Conservation (phyloP, 1,140 invertebrate species). For the Dendrolimus kikuchii region DNA sequence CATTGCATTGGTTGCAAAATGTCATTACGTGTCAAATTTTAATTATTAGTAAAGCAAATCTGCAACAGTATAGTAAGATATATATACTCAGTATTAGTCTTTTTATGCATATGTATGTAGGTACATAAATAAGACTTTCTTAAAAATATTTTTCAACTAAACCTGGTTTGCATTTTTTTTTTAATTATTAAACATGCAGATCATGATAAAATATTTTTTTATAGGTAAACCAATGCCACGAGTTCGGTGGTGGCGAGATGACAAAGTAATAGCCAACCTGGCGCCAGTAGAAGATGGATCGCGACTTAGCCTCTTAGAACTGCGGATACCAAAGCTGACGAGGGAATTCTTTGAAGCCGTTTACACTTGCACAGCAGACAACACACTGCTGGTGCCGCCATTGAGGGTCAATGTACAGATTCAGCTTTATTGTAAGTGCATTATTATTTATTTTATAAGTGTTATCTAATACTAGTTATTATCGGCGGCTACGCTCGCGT, state of each 20-base stretch:
- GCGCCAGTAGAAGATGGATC: constrained; percentile 50
- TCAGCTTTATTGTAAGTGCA: constrained; percentile 81
- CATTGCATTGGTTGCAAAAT: too few species aligned
- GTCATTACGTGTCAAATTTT: too few species aligned
- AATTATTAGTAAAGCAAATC: too few species aligned
- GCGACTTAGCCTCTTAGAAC: constrained; percentile 39
- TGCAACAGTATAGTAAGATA: too few species aligned
- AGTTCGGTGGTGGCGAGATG: constrained; percentile 86
- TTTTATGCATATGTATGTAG: too few species aligned
- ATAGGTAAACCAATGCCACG: constrained; percentile 83
- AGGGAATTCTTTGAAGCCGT: constrained; percentile 86
- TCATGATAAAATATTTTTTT: constrained; percentile 18
- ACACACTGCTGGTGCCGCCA: constrained; percentile 78
- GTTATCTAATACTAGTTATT: background rate
- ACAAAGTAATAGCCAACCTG: constrained; percentile 72
- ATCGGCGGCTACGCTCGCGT: background rate
- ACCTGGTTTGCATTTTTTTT: too few species aligned
- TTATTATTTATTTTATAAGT: background rate
- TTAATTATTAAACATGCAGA: too few species aligned
- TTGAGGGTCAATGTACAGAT: constrained; percentile 80
- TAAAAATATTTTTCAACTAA: too few species aligned
- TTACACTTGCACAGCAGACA: constrained; percentile 90
- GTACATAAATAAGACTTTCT: too few species aligned
- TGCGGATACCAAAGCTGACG: constrained; percentile 49
- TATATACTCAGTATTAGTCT: too few species aligned